Evolutionary conservation across 2,888 invertebrate genomes (phyloP).

Genomic region (Boloria euphrosyne): DNA sequence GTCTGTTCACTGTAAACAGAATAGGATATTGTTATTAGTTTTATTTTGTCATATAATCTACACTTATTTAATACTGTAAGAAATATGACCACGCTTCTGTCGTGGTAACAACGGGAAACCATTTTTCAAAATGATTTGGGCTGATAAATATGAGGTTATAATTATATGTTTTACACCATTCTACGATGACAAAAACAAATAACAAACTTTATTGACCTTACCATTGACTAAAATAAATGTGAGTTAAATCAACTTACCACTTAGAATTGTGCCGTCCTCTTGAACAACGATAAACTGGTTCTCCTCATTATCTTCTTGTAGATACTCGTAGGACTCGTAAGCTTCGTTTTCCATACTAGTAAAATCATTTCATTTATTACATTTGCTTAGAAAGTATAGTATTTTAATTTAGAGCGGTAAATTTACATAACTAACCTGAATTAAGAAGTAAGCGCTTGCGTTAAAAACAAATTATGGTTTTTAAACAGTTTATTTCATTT

Average conservation of each 20-base stretch:
- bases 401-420: slow-evolving; percentile 11
- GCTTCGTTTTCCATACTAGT: slow-evolving; percentile 62
- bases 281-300: slow-evolving; percentile 69
- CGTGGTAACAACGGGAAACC: no score
- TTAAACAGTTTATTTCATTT: background rate
- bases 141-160: slow-evolving; percentile 5
- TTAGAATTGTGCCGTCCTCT: slow-evolving; percentile 66
- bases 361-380: background rate
- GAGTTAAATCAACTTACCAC: slow-evolving; percentile 46
- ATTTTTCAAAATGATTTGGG: background rate
- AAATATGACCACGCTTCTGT: no score
- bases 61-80: background rate
- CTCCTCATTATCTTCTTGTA: slow-evolving; percentile 52
- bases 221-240: no score
- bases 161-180: background rate
- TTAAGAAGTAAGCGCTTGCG: background rate
- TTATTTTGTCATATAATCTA: background rate
- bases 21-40: background rate
- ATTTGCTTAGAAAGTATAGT: slow-evolving; percentile 1
- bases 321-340: slow-evolving; percentile 65
- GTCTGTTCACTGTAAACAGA: slow-evolving; percentile 61
- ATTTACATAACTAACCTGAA: slow-evolving; percentile 26
- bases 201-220: background rate
- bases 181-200: background rate
- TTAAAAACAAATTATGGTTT: slow-evolving; percentile 3